These are phyloP conservation scores for Bombus haemorrhoidalis DNA, from an alignment of 1,140 invertebrate species.

Conservation along the genomic window DNA sequence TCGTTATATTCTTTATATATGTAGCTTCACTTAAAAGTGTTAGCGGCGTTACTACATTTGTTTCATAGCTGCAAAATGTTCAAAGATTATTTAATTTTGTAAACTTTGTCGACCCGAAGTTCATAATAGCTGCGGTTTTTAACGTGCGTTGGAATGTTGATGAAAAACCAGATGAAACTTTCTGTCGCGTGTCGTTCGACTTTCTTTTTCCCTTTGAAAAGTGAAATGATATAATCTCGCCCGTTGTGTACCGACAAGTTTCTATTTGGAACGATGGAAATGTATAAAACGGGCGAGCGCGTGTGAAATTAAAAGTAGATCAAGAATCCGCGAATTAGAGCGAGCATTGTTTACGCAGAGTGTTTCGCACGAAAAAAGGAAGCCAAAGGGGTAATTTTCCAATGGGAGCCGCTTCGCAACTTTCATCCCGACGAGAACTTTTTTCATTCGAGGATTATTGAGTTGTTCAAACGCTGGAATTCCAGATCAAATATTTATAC, in stretches of 20 bases:
- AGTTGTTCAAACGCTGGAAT: not conserved
- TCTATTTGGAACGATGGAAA: not conserved
- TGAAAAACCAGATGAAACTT: not conserved
- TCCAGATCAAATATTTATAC: constrained; percentile 8
- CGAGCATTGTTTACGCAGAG: not conserved
- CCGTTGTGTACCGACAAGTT: too few relatives aligned
- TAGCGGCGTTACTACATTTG: too few relatives aligned
- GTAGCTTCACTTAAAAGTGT: too few relatives aligned
- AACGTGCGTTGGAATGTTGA: too few relatives aligned
- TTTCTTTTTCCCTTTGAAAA: not conserved
- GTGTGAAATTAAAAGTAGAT: not conserved
- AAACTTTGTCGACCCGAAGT: too few relatives aligned
- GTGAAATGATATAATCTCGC: not conserved
- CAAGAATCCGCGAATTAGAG: not conserved
- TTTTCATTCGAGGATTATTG: constrained; percentile 12
- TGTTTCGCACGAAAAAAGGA: not conserved
- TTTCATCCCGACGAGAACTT: not conserved
- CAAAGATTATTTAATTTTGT: too few relatives aligned
- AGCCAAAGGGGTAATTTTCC: not conserved
- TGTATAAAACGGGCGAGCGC: not conserved
- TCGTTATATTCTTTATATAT: too few relatives aligned
- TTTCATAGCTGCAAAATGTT: too few relatives aligned
- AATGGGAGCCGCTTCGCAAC: not conserved
- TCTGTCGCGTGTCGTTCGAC: not conserved
- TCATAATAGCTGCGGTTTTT: too few relatives aligned